These are phyloP conservation scores for Premnoplex brunnescens DNA, from an alignment of 2,797 vertebrate species.

Conservation along the genomic window DNA sequence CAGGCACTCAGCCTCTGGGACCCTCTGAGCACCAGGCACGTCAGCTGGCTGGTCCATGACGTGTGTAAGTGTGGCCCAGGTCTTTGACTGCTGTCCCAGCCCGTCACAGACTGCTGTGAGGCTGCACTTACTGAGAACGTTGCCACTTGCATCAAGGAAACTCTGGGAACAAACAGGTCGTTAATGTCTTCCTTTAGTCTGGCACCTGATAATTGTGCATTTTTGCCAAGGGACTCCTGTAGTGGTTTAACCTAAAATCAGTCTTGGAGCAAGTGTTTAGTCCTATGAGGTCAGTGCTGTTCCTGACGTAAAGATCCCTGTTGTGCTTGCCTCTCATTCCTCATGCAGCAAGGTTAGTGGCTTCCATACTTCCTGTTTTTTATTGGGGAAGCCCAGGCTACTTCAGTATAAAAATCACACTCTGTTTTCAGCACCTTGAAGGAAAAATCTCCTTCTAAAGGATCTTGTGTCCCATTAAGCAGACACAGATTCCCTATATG, in stretches of 20 bases:
- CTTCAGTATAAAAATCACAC: not conserved
- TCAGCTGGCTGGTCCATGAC: not conserved
- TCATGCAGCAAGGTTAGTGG: not conserved
- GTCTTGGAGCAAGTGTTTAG: not conserved
- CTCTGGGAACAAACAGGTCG: not conserved
- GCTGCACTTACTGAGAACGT: not conserved
- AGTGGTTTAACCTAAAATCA: not conserved
- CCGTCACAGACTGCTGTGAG: not conserved
- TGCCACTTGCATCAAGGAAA: not conserved
- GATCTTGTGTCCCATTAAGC: not conserved
- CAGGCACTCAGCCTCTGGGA: constrained; percentile 26
- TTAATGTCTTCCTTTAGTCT: not conserved
- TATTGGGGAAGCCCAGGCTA: not conserved
- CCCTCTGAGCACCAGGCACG: not conserved
- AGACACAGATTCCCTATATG: not conserved
- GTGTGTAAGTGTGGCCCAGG: not conserved
- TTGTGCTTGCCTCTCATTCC: not conserved
- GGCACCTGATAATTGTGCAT: not conserved
- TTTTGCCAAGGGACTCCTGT: not conserved
- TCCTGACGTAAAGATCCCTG: not conserved
- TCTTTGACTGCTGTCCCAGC: not conserved
- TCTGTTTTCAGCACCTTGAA: not conserved
- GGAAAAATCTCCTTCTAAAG: not conserved
- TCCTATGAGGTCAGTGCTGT: not conserved
- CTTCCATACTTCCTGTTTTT: not conserved